Percentiles rank a stretch among this genome's conserved stretches.
phyloP scores from a whole-genome alignment of 2,113 vertebrate genomes.

The Chunga burmeisteri region DNA sequence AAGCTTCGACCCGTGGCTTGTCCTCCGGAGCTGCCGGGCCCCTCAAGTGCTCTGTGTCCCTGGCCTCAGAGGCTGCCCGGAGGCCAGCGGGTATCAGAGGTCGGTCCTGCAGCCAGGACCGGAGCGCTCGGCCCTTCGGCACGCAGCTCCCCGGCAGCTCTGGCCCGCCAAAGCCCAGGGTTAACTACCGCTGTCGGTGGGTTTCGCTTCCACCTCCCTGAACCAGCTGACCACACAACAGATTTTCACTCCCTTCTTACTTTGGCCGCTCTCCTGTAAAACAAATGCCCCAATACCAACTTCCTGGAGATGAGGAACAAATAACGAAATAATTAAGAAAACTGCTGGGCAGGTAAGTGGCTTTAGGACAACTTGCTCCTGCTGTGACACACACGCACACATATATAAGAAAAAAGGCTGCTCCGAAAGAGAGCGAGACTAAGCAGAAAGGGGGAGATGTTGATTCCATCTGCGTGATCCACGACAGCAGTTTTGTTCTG shows the following conservation, averaged over 20 bases:
- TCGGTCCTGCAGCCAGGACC: rapidly evolving
- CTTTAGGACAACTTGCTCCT: background rate
- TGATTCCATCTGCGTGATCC: background rate
- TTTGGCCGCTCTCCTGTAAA: background rate
- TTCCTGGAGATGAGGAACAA: background rate
- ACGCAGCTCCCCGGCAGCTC: background rate
- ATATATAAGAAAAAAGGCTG: background rate
- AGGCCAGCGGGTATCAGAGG: background rate
- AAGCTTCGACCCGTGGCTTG: background rate
- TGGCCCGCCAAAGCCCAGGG: background rate
- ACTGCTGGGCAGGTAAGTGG: background rate
- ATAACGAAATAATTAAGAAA: background rate
- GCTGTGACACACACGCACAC: background rate
- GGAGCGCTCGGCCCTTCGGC: rapidly evolving
- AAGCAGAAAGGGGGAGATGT: background rate
- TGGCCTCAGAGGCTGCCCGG: background rate
- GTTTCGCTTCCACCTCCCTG: background rate
- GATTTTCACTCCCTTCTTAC: background rate
- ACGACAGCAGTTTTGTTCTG: background rate
- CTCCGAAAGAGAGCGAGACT: background rate
- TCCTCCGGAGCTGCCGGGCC: background rate
- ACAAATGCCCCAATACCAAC: background rate
- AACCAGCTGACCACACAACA: background rate
- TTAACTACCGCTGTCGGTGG: background rate
- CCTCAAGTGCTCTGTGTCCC: background rate